phyloP scores from a whole-genome alignment of 2,797 vertebrate genomes.

The Ataeniobius toweri region DNA sequence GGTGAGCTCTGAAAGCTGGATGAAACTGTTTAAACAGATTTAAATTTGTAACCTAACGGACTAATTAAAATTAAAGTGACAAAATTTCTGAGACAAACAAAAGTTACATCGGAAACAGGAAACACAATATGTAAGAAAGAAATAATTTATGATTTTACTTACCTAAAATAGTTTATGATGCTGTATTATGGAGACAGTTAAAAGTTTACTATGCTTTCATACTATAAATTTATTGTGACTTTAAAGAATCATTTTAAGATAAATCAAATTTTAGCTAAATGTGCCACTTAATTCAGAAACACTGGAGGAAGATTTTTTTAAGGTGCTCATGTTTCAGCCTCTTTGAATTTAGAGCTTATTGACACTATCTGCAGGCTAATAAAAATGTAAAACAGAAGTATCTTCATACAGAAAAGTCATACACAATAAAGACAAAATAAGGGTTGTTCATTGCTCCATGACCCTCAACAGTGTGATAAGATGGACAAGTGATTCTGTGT shows the following conservation, averaged over 20 bases:
- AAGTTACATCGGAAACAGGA: background rate
- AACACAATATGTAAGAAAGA: background rate
- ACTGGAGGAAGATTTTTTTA: background rate
- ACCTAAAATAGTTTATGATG: background rate
- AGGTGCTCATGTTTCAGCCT: background rate
- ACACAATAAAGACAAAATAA: background rate
- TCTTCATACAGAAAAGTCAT: background rate
- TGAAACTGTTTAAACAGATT: background rate
- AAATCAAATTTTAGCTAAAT: background rate
- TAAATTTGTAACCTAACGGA: too few species aligned
- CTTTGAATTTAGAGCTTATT: background rate
- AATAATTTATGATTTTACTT: background rate
- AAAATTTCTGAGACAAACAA: background rate
- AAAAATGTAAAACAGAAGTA: background rate
- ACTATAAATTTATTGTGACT: background rate
- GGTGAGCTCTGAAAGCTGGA: background rate
- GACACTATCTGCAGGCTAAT: background rate
- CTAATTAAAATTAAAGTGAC: background rate
- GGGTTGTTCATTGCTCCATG: background rate
- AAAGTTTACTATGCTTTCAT: background rate
- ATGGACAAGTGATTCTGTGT: conserved; percentile 21
- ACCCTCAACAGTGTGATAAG: conserved; percentile 16
- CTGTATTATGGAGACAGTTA: background rate
- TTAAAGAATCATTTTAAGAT: background rate
- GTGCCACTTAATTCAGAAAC: background rate